Evolutionary conservation across 2,113 vertebrate species (phyloP), one percentile per base, ranked within the genome.

Genomic region (Notarius lentiginosus): DNA sequence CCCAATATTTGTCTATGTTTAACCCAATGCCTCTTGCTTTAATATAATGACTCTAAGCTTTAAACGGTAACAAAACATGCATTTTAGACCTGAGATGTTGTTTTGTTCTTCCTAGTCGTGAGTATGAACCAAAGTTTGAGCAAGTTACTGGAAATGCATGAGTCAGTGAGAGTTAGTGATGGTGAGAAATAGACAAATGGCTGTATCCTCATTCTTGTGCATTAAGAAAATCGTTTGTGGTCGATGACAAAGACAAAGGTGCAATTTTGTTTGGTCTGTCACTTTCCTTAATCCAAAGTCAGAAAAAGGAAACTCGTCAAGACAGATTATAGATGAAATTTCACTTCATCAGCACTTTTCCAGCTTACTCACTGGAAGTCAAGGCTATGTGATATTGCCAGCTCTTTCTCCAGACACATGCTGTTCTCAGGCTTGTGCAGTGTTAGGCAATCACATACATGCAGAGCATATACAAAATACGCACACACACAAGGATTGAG

Each of bases 141-240:
- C 4, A 18, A 63, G 58, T 66, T 85, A 55, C 73, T 85, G 84
- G 73, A 85, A 85, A 79, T 22, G 24, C 20, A 24, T 86, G 84
- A 93, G 86, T 87, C 90, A 91, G 90, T 90, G 65, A 91, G 77
- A 47, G 84, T 90, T 75, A 90, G 84, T 80, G 87, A 86, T 65
- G 20, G 24, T 51, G 61, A 47, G 41, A n/a, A 84, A 79, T 27
- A 72, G 51, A 53, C 92, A 89, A 91, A 92, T 92, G 92, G 82
- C 14, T 34, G 24, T 27, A 15, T 0, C 9, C 65, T 41, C 22
- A 4, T 5, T 6, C 86, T 88, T 86, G 84, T 76, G 66, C 72
- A 88, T 80, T 55, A 58, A 83, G 49, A n/a, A 30, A 47, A 75
- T 87, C 51, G 63, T 84, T 66, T 88, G 89, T 85, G 92, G 93